Evolutionary conservation across 2,888 invertebrate genomes (phyloP).

Genomic region (Drosophila pseudotakahashii): DNA sequence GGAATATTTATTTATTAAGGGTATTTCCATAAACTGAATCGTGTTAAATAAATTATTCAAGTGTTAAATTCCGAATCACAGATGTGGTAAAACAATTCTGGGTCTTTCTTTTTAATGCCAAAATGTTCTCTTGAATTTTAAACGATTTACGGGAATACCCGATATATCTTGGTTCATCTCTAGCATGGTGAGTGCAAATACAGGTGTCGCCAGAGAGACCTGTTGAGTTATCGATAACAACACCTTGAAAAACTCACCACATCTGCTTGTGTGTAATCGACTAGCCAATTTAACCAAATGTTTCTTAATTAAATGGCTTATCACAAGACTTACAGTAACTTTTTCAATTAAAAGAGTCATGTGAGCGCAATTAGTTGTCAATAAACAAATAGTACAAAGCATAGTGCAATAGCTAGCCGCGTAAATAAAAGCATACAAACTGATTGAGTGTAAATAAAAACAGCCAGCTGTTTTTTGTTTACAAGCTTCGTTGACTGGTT

Average conservation of each 20-base stretch:
- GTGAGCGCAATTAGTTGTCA: too few species aligned
- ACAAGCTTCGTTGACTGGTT: conserved; percentile 39
- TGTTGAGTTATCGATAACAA: conserved; percentile 12
- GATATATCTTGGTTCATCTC: neutral
- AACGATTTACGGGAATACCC: too few species aligned
- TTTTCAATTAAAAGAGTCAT: neutral
- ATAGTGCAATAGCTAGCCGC: too few species aligned
- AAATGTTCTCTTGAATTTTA: too few species aligned
- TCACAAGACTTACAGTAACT: neutral
- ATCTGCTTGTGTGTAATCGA: neutral
- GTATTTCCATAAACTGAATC: too few species aligned
- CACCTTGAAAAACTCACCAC: conserved; percentile 1
- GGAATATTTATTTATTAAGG: too few species aligned
- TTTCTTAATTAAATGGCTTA: neutral
- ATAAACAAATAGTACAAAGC: too few species aligned
- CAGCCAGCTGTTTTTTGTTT: conserved; percentile 70
- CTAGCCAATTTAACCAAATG: neutral
- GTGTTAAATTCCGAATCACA: too few species aligned
- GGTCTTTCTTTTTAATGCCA: too few species aligned
- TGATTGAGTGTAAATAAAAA: conserved; percentile 17
- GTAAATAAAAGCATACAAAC: neutral
- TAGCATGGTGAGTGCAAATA: neutral
- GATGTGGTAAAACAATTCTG: too few species aligned
- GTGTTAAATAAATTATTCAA: too few species aligned
- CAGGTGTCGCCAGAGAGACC: neutral